phyloP scores from a whole-genome alignment of 2,888 invertebrate species.

The Polydrusus tereticollis region DNA sequence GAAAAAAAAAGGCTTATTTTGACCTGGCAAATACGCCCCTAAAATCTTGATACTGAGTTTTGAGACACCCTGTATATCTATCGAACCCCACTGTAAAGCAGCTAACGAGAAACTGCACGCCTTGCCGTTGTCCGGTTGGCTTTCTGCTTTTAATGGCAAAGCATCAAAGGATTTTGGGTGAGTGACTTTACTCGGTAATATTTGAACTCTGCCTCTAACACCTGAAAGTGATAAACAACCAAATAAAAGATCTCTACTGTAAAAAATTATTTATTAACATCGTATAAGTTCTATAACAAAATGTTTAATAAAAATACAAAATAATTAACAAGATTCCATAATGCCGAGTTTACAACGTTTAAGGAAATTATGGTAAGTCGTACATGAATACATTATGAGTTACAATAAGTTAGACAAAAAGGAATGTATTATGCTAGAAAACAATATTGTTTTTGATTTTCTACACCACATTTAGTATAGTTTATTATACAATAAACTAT shows the following conservation, averaged over 20 bases:
- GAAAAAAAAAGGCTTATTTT: too few relatives aligned
- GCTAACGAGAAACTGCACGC: too few relatives aligned
- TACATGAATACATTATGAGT: constrained; percentile 21
- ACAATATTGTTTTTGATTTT: constrained; percentile 26
- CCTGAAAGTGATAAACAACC: too few relatives aligned
- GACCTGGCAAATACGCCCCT: too few relatives aligned
- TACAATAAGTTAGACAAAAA: constrained; percentile 18
- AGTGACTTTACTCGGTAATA: too few relatives aligned
- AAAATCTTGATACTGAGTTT: too few relatives aligned
- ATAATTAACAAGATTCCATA: constrained; percentile 35
- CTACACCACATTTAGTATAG: constrained; percentile 36
- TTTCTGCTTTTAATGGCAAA: too few relatives aligned
- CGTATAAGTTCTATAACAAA: constrained; percentile 40
- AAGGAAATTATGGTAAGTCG: constrained; percentile 12
- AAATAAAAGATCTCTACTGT: not conserved
- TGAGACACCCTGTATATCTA: too few relatives aligned
- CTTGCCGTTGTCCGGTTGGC: too few relatives aligned
- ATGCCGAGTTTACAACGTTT: constrained; percentile 18
- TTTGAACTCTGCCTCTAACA: too few relatives aligned
- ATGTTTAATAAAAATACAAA: constrained; percentile 39
- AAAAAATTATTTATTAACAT: constrained; percentile 44
- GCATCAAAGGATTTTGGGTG: too few relatives aligned
- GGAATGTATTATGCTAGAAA: constrained; percentile 22
- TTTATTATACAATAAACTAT: constrained; percentile 28
- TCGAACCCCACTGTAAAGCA: too few relatives aligned